Evolutionary conservation across 2,888 invertebrate genomes (phyloP).

Genomic region (Heliconius cydno): DNA sequence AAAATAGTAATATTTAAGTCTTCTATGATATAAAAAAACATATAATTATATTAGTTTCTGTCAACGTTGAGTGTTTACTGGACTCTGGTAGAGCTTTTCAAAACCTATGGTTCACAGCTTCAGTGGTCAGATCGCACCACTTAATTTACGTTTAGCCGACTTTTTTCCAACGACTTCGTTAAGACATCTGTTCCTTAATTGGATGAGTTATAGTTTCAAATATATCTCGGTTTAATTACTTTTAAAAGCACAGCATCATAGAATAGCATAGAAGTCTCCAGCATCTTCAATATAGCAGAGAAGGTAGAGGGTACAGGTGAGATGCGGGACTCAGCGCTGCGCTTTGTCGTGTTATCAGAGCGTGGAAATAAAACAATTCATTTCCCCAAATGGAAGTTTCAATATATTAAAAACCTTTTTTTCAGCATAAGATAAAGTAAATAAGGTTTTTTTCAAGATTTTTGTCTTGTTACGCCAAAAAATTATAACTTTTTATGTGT

Average conservation of each 20-base stretch:
- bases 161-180: conserved; percentile 45
- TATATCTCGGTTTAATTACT: background rate
- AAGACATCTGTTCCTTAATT: conserved; percentile 46
- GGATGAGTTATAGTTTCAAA: conserved; percentile 36
- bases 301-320: too few species aligned
- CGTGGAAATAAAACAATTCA: background rate
- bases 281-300: background rate
- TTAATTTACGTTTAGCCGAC: conserved; percentile 43
- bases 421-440: too few species aligned
- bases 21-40: too few species aligned
- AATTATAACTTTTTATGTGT: too few species aligned
- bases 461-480: too few species aligned
- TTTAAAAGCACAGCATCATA: background rate
- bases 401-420: too few species aligned
- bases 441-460: too few species aligned
- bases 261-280: too few species aligned
- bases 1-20: background rate
- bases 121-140: conserved; percentile 20
- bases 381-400: too few species aligned
- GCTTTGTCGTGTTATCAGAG: too few species aligned
- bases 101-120: conserved; percentile 14
- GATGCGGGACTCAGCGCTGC: too few species aligned
- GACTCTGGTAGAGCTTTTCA: background rate
- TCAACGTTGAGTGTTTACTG: background rate
- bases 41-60: background rate